Percentiles rank a stretch among this genome's conserved stretches.
Evolutionary conservation across 2,797 vertebrate genomes (phyloP).

Genomic region (Leucoraja ocellata): DNA sequence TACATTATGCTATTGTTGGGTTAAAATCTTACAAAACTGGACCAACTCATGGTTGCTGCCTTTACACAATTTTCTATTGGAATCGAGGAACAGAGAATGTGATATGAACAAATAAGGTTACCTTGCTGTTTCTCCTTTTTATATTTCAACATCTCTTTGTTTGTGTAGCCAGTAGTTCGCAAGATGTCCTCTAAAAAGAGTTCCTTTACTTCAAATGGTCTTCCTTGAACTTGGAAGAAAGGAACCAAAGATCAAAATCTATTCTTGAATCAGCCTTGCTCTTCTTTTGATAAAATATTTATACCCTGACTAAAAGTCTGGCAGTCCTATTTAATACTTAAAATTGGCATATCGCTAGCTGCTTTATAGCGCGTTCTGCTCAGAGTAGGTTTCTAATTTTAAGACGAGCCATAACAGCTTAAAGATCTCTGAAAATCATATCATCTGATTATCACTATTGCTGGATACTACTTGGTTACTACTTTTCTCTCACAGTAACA

Average conservation of each 20-base stretch:
- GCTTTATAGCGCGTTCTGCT: not conserved
- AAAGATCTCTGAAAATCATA: not conserved
- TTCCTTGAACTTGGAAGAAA: constrained; percentile 71
- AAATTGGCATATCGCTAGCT: not conserved
- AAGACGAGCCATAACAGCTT: not conserved
- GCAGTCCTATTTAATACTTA: not conserved
- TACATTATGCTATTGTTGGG: not conserved
- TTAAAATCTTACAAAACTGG: not conserved
- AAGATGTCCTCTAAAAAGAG: constrained; percentile 87
- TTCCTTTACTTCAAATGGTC: constrained; percentile 82
- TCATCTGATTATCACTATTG: not conserved
- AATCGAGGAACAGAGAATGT: not conserved
- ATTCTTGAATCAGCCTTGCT: not conserved
- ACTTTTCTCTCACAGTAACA: no score
- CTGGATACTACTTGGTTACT: not conserved
- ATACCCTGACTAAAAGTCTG: not conserved
- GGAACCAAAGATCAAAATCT: constrained; percentile 4
- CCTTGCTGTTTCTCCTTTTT: constrained; percentile 74
- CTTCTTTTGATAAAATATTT: not conserved
- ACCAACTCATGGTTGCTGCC: not conserved
- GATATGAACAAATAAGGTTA: constrained; percentile 46
- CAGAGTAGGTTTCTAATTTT: not conserved
- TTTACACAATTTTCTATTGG: not conserved
- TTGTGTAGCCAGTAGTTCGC: constrained; percentile 72
- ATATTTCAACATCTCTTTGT: constrained; percentile 71